Evolutionary conservation across 1,140 invertebrate genomes (phyloP).

Genomic region (Bombus pyrosoma): DNA sequence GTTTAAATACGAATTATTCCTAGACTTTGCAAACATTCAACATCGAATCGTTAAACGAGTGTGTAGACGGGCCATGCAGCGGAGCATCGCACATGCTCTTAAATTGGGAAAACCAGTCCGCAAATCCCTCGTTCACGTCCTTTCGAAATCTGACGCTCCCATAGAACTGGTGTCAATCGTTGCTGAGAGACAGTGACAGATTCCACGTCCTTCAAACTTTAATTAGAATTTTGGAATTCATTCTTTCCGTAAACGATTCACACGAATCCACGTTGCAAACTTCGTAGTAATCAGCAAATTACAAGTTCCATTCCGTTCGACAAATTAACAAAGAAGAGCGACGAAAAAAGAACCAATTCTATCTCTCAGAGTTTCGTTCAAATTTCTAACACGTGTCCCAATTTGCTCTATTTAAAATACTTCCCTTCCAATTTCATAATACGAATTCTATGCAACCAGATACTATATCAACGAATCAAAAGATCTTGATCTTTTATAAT

Average conservation of each 20-base stretch:
- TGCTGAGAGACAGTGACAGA: neutral
- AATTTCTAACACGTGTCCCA: neutral
- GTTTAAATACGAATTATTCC: no score
- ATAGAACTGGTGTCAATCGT: neutral
- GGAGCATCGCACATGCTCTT: neutral
- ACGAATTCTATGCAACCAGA: neutral
- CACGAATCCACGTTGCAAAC: neutral
- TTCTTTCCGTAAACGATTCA: neutral
- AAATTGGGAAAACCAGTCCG: constrained; percentile 5
- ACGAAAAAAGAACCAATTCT: neutral
- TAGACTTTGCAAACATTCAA: no score
- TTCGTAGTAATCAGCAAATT: neutral
- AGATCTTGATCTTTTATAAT: no score
- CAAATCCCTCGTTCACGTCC: constrained; percentile 5
- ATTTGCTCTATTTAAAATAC: neutral
- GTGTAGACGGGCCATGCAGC: neutral
- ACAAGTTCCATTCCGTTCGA: no score
- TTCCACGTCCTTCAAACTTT: neutral
- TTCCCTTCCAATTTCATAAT: neutral
- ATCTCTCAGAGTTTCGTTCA: neutral
- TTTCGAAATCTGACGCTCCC: constrained; percentile 2
- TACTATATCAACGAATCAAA: no score
- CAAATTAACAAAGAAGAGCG: neutral
- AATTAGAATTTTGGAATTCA: neutral
- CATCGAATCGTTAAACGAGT: no score